These are phyloP conservation scores for Plusia festucae DNA, from an alignment of 2,888 invertebrate species.

Conservation along the genomic window DNA sequence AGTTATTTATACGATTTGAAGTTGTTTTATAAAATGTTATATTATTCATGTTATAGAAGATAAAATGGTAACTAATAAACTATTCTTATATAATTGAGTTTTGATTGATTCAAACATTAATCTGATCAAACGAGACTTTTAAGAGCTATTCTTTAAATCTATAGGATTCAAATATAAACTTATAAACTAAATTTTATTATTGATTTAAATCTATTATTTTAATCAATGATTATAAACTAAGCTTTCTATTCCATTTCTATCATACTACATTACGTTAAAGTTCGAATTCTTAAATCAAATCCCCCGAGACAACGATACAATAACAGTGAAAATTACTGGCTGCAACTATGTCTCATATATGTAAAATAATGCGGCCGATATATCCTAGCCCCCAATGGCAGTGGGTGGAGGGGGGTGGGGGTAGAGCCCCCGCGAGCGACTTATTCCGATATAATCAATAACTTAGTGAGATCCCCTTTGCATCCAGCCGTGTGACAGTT, in stretches of 20 bases:
- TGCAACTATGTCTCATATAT: slow-evolving; percentile 88
- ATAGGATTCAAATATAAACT: no score
- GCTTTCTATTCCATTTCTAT: not conserved
- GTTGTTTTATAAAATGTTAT: not conserved
- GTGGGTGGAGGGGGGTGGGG: slow-evolving; percentile 68
- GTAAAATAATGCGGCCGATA: slow-evolving; percentile 89
- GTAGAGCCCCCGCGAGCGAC: slow-evolving; percentile 80
- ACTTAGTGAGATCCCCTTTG: slow-evolving; percentile 90
- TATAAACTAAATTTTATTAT: no score
- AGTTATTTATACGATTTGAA: slow-evolving; percentile 40
- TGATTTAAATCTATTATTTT: no score
- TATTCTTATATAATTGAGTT: not conserved
- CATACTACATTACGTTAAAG: not conserved
- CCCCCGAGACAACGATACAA: slow-evolving; percentile 52
- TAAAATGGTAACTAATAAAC: not conserved
- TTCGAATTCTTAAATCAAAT: slow-evolving; percentile 44
- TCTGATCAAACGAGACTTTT: no score
- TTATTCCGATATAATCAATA: slow-evolving; percentile 90
- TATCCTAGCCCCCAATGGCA: slow-evolving; percentile 79
- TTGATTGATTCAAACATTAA: not conserved
- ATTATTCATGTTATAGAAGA: not conserved
- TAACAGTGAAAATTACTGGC: slow-evolving; percentile 77
- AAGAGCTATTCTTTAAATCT: no score
- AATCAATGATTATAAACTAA: no score
- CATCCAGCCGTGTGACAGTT: slow-evolving; percentile 88